These are phyloP conservation scores for Drosophila erecta DNA, from an alignment of 1,140 invertebrate species.

Conservation along the genomic window DNA sequence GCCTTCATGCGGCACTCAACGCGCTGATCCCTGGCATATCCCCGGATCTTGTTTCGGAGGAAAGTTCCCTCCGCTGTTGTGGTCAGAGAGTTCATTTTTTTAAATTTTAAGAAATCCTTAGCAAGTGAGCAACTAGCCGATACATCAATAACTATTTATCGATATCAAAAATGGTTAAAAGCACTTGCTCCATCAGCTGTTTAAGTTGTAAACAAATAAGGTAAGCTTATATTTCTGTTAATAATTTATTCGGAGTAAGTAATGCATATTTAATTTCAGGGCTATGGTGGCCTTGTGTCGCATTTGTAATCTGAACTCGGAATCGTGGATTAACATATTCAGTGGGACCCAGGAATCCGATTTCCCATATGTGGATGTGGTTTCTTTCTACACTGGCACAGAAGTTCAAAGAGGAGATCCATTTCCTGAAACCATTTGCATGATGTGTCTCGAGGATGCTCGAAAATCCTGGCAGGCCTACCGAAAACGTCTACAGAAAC, in stretches of 20 bases:
- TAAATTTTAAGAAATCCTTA: not conserved
- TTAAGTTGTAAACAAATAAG: conserved; percentile 11
- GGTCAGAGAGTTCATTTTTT: conserved; percentile 1
- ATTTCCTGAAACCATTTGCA: conserved; percentile 2
- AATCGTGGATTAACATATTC: conserved; percentile 7
- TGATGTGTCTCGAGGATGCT: not conserved
- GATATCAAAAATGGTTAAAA: not conserved
- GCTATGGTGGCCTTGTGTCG: conserved; percentile 4
- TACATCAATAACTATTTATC: not conserved
- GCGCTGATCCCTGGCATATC: conserved; percentile 54
- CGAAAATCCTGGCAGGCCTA: too few relatives aligned
- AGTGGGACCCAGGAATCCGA: not conserved
- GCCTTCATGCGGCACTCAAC: conserved; percentile 44
- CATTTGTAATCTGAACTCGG: not conserved
- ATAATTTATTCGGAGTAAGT: not conserved
- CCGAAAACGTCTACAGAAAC: too few relatives aligned
- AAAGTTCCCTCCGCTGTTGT: not conserved
- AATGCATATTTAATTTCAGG: not conserved
- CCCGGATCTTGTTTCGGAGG: conserved; percentile 62
- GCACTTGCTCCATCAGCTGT: not conserved
- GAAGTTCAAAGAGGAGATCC: not conserved
- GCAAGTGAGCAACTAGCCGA: not conserved
- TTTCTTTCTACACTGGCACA: not conserved
- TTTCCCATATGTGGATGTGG: not conserved
- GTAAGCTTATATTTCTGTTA: not conserved